phyloP scores from a whole-genome alignment of 2,113 vertebrate species.

The Vombatus ursinus region DNA sequence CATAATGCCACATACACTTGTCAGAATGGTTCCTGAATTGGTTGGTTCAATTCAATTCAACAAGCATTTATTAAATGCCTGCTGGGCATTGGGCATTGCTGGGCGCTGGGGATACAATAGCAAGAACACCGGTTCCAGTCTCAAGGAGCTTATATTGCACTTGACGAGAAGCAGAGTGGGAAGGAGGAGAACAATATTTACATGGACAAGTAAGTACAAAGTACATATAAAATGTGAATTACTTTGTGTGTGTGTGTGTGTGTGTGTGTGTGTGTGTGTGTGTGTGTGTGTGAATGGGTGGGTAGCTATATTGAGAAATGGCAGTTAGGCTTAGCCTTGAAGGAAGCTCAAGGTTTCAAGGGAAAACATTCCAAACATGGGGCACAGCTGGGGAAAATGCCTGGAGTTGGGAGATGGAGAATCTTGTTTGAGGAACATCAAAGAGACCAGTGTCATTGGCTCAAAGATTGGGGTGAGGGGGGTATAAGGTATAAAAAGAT shows the following conservation, averaged over 20 bases:
- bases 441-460: neutral
- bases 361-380: neutral
- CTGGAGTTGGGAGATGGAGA: neutral
- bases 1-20: neutral
- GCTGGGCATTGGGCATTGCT: neutral
- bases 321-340: neutral
- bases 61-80: neutral
- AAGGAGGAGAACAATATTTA: neutral
- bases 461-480: neutral
- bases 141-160: neutral
- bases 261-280: rapidly evolving
- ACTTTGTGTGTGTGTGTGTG: no score
- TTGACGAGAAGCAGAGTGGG: neutral
- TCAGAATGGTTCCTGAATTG: neutral
- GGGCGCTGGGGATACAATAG: neutral
- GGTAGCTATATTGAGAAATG: no score
- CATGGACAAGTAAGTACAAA: neutral
- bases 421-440: neutral
- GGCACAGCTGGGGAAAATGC: no score
- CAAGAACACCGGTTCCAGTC: no score
- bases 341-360: neutral
- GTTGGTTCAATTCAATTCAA: neutral
- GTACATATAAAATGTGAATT: neutral
- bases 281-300: rapidly evolving
- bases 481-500: no score